Conservation (phyloP, 2,888 invertebrate genomes). For the Cyrtodaria siliqua region DNA sequence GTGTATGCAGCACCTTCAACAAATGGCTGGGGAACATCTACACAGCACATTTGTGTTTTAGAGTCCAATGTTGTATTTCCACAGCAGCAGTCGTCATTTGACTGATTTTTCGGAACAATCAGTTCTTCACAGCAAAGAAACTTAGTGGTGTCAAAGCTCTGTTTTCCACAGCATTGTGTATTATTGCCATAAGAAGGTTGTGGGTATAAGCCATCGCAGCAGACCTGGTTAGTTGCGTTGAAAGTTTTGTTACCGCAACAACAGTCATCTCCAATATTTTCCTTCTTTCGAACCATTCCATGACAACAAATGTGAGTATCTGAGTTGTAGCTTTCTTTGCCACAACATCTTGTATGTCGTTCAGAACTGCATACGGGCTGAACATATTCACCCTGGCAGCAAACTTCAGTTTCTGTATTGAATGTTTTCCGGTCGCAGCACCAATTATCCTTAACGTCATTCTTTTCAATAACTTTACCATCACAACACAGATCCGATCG, state of each 20-base stretch:
- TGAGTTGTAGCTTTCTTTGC: slow-evolving; percentile 40
- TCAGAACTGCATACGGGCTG: slow-evolving; percentile 28
- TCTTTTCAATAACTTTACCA: slow-evolving; percentile 38
- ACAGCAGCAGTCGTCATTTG: slow-evolving; percentile 52
- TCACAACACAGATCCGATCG: slow-evolving; percentile 35
- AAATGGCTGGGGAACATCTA: slow-evolving; percentile 31
- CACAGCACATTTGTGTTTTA: slow-evolving; percentile 44
- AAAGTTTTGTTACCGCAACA: slow-evolving; percentile 52
- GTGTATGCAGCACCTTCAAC: slow-evolving; percentile 38
- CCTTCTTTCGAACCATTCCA: slow-evolving; percentile 30
- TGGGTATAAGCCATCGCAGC: slow-evolving; percentile 43
- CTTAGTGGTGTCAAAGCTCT: slow-evolving; percentile 43
- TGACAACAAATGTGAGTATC: slow-evolving; percentile 44
- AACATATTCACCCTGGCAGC: slow-evolving; percentile 43
- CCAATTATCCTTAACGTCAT: slow-evolving; percentile 32
- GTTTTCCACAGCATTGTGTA: slow-evolving; percentile 45
- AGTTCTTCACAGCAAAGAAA: slow-evolving; percentile 46
- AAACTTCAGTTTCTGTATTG: slow-evolving; percentile 34
- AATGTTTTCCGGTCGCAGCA: slow-evolving; percentile 48
- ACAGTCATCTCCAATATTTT: slow-evolving; percentile 32
- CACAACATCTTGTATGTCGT: slow-evolving; percentile 41
- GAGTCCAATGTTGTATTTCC: slow-evolving; percentile 45
- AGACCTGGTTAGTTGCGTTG: slow-evolving; percentile 30
- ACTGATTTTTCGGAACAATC: slow-evolving; percentile 25
- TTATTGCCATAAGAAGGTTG: slow-evolving; percentile 24